Base-by-base conservation (phyloP, 2,888 invertebrate species). In the Isotomurus palustris region DNA sequence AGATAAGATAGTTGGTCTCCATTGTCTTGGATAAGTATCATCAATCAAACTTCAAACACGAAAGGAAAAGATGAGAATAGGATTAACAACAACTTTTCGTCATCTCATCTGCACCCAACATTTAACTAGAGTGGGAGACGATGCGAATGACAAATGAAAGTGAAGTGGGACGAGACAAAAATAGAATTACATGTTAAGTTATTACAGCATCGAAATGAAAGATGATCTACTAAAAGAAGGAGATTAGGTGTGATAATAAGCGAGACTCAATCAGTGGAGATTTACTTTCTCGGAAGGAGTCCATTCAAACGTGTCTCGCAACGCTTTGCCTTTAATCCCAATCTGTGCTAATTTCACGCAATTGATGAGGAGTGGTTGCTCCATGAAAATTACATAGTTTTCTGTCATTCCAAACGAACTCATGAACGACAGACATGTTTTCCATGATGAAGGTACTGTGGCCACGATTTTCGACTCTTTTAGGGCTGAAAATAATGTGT, bases 351-450 rank as follows among this genome's bases (percentile, higher is more conserved):
- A 67, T 62, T 76, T 76, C 28, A 77, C 65, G 25, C 74, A 72
- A 69, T 76, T 78, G 49, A 78, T 73, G 3, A 75, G 66, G 41
- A 80, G 68, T 1, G 81, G 79, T 59, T 78, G 79, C 68, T 81
- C 65, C 62, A 65, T 60, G 52, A 62, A 60, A 38, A 65, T 49
- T 24, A 65, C 53, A 50, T 65, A 65, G 53, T 65, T 60, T 29
- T 65, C 65, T 19, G 65, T 65, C 73, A 81, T 75, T 17, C 76
- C 78, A 68, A 81, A 81, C 57, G 79, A 79, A 72, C 81, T 81
- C 65, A 76, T 75, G 72, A 80, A 81, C 6, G 73, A 71, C 58
- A 74, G 72, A 61, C 71, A 71, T 1, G 74, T 73, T 55, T 72
- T 75, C 72, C 73, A 74, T 28, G 73, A 72, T 12, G 75, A 73